Evolutionary conservation across 2,888 invertebrate genomes (phyloP), one percentile per base, ranked within the genome.

Genomic region (Xylota sylvarum): DNA sequence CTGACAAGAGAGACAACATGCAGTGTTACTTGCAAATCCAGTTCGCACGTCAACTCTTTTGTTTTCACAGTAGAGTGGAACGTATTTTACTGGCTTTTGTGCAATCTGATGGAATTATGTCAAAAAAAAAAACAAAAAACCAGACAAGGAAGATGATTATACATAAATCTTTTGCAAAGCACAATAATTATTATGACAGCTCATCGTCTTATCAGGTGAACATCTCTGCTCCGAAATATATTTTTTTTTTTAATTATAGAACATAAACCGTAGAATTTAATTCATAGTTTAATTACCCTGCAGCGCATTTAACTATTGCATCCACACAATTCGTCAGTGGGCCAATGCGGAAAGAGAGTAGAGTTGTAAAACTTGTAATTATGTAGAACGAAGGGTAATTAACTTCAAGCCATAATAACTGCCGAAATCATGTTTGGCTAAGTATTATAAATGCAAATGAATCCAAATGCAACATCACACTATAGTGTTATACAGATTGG

Each of bases 231-330:
- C 43, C 37, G 65, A 83, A 37, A 35, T 35, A 43, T 46, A n/a
- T 23, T 17, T 55, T 69, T 76, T 23, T 17, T 55, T 69, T 76
- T 73, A 72, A 83, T 83, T 79, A 52, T 12, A 79, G 79, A 79
- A 73, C 73, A 79, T 62, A 62, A 79, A 67, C 14, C 35, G 73
- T 55, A 48, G 30, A 69, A 46, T 46, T 30, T 60, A 32, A 37
- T 19, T 60, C 10, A 10, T 12, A 35, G 2, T 12, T 32, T 56
- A 64, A 65, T 56, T 69, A 14, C 32, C 46, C n/a, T 32, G 32
- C 37, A 2, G 80, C 60, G 50, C 65, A 30, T 43, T 69, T 17
- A 43, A 37, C 9, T 56, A 46, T 37, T 65, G 73, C 56, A 19
- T 55, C 17, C 30, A 50, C 9, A 37, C 5, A 5, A 58, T 32